These are phyloP conservation scores for Hipposideros armiger DNA, from an alignment of 2,113 vertebrate genomes.

Conservation along the genomic window DNA sequence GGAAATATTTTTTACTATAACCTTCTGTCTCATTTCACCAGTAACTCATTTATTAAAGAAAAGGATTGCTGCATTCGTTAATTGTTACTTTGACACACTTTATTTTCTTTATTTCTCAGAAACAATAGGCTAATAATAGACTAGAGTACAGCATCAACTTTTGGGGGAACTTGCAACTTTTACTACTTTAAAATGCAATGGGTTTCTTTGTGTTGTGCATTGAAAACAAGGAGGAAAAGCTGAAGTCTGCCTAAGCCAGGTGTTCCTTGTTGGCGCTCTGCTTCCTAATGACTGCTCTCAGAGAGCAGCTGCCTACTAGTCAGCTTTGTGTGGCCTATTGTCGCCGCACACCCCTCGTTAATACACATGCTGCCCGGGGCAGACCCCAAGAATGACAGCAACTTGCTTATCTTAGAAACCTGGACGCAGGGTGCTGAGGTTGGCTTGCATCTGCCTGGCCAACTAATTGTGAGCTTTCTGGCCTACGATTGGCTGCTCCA, in stretches of 20 bases:
- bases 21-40: conserved; percentile 59
- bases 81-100: conserved; percentile 78
- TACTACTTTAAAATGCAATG: conserved; percentile 87
- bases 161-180: conserved; percentile 86
- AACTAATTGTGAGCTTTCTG: conserved; percentile 91
- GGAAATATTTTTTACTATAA: conserved; percentile 24
- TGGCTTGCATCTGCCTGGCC: conserved; percentile 91
- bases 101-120: conserved; percentile 77
- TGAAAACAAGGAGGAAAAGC: conserved; percentile 90
- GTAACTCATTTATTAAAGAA: conserved; percentile 75
- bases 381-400: conserved; percentile 93
- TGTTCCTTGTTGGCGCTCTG: conserved; percentile 95
- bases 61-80: conserved; percentile 60
- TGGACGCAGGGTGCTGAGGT: conserved; percentile 89
- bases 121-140: conserved; percentile 70
- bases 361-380: conserved; percentile 95
- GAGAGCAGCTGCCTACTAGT: conserved; percentile 97
- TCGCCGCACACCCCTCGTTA: conserved; percentile 94
- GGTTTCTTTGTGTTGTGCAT: conserved; percentile 88
- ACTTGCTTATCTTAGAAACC: conserved; percentile 95
- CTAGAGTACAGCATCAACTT: conserved; percentile 65
- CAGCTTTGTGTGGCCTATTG: conserved; percentile 96
- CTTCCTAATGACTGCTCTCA: conserved; percentile 93
- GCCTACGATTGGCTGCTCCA: conserved; percentile 91
- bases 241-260: conserved; percentile 94